Evolutionary conservation across 2,888 invertebrate genomes (phyloP).

Genomic region (Carcina quercana): DNA sequence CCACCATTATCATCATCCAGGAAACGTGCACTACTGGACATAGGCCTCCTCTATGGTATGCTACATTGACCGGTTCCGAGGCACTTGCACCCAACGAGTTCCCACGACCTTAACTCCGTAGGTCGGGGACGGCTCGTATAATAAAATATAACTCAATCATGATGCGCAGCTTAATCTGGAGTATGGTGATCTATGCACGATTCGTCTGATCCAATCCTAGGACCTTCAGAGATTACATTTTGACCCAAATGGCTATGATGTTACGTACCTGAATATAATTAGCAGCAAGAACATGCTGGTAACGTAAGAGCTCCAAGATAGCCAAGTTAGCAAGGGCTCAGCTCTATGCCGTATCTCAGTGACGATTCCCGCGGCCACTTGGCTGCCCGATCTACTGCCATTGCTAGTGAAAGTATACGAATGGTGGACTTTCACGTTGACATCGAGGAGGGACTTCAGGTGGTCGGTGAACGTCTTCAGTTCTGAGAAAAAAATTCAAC

Average conservation of each 20-base stretch:
- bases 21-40: too few relatives aligned
- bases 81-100: too few relatives aligned
- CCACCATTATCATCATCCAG: too few relatives aligned
- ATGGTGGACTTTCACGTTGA: constrained; percentile 40
- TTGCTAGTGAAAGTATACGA: constrained; percentile 45
- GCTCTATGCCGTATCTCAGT: constrained; percentile 77
- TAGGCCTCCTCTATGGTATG: too few relatives aligned
- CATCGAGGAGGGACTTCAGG: constrained; percentile 32
- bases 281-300: constrained; percentile 78
- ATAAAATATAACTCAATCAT: too few relatives aligned
- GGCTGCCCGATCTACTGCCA: constrained; percentile 37
- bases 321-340: constrained; percentile 71
- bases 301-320: constrained; percentile 78
- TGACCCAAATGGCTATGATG: constrained; percentile 7
- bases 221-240: too few relatives aligned
- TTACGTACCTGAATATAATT: constrained; percentile 72
- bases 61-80: too few relatives aligned
- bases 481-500: constrained; percentile 29
- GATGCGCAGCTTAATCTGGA: too few relatives aligned
- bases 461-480: constrained; percentile 35
- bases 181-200: too few relatives aligned
- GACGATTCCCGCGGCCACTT: constrained; percentile 75
- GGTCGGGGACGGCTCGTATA: too few relatives aligned
- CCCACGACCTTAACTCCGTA: too few relatives aligned
- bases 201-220: too few relatives aligned